Evolutionary conservation across 2,888 invertebrate genomes (phyloP).

Genomic region (Callosobruchus maculatus): DNA sequence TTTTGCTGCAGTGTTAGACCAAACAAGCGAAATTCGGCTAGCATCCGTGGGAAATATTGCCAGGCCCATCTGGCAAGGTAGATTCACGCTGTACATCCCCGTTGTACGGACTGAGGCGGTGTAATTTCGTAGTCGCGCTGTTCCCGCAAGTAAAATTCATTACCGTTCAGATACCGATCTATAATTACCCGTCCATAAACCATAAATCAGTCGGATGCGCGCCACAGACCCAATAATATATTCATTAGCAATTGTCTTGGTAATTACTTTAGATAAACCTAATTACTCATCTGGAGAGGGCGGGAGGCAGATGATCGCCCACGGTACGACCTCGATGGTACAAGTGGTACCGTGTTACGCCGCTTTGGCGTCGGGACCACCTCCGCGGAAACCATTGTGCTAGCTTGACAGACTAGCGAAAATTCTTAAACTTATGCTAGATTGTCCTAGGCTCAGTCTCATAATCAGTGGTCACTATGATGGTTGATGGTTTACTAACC

Average conservation of each 20-base stretch:
- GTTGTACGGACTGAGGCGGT: background rate
- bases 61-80: too few relatives aligned
- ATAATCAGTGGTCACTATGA: too few relatives aligned
- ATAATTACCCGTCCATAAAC: constrained; percentile 6
- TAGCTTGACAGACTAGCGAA: too few relatives aligned
- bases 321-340: constrained; percentile 1
- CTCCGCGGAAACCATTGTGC: background rate
- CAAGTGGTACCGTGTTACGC: background rate
- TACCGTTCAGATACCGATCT: background rate
- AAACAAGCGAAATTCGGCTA: too few relatives aligned
- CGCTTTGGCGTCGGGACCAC: background rate
- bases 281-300: constrained; percentile 9
- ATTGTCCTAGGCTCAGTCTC: too few relatives aligned
- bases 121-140: background rate
- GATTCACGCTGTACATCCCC: background rate
- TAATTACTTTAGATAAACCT: constrained; percentile 23
- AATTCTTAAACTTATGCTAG: too few relatives aligned
- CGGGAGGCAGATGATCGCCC: constrained; percentile 5
- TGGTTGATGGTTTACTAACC: too few relatives aligned
- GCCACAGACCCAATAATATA: constrained; percentile 17
- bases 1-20: too few relatives aligned
- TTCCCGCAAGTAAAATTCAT: background rate
- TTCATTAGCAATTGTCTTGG: constrained; percentile 21
- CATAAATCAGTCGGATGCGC: constrained; percentile 6
- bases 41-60: too few relatives aligned